These are phyloP conservation scores for Amazona guildingii DNA, from an alignment of 2,113 vertebrate genomes.

Conservation along the genomic window DNA sequence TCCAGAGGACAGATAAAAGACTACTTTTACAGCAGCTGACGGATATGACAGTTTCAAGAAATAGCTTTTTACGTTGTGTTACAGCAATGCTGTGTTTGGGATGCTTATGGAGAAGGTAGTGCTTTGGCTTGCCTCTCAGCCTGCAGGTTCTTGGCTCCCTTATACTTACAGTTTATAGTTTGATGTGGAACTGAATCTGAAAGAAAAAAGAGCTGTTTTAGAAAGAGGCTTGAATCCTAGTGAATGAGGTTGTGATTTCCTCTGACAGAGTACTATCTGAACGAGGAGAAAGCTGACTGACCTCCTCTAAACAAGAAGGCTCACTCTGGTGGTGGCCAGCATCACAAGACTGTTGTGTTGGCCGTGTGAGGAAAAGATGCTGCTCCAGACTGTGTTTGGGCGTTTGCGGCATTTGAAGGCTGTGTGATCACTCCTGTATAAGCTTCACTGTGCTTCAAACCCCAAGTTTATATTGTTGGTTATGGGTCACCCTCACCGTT, in stretches of 20 bases:
- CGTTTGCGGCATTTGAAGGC: background rate
- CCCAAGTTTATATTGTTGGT: background rate
- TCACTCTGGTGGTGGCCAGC: background rate
- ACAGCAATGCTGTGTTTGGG: background rate
- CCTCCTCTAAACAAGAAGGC: background rate
- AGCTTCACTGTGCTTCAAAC: background rate
- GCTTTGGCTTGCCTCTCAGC: conserved; percentile 24
- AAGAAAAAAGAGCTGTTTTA: background rate
- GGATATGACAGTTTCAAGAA: conserved; percentile 42
- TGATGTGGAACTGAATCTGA: background rate
- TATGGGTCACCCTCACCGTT: background rate
- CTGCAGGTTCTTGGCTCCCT: conserved; percentile 31
- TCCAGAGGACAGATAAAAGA: conserved; percentile 47
- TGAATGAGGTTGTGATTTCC: background rate
- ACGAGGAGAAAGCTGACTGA: background rate
- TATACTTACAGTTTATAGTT: conserved; percentile 24
- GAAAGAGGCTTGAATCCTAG: background rate
- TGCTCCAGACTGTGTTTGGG: background rate
- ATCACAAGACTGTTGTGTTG: background rate
- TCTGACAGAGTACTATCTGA: background rate
- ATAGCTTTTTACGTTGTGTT: conserved; percentile 22
- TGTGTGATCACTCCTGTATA: background rate
- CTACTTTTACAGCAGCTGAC: conserved; percentile 20
- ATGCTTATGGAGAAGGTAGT: conserved; percentile 2
- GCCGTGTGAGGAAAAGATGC: background rate